Evolutionary conservation across 2,888 invertebrate species (phyloP).

Genomic region (Pimpla rufipes): DNA sequence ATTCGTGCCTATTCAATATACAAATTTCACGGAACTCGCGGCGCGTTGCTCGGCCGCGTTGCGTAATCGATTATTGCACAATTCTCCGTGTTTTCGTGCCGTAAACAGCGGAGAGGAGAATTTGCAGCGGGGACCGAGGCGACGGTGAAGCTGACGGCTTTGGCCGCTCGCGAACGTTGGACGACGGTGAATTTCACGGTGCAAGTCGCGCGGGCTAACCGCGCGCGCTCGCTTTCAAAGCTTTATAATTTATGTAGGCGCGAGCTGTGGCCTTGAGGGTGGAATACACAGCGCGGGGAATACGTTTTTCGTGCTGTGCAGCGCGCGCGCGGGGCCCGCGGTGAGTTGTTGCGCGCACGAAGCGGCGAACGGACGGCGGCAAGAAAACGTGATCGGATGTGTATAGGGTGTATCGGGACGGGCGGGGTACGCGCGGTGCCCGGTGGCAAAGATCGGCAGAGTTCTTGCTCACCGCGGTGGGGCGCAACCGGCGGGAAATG

Average conservation of each 20-base stretch:
- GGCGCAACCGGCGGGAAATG: slow-evolving; percentile 54
- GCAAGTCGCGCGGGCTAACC: neutral
- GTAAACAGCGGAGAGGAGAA: slow-evolving; percentile 29
- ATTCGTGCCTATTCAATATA: slow-evolving; percentile 24
- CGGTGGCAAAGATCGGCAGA: slow-evolving; percentile 21
- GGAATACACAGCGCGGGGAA: slow-evolving; percentile 18
- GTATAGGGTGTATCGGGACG: slow-evolving; percentile 39
- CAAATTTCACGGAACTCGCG: slow-evolving; percentile 22
- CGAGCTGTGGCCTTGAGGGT: slow-evolving; percentile 52
- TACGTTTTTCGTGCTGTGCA: slow-evolving; percentile 4
- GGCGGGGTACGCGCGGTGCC: slow-evolving; percentile 9
- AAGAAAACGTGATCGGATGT: slow-evolving; percentile 62
- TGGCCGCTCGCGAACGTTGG: neutral
- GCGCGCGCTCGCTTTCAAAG: slow-evolving; percentile 36
- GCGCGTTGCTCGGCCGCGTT: neutral
- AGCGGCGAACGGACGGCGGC: slow-evolving; percentile 53
- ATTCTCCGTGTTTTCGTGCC: slow-evolving; percentile 36
- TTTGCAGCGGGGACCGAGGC: neutral
- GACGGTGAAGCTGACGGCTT: slow-evolving; percentile 32
- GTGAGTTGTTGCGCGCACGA: slow-evolving; percentile 1
- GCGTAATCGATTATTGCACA: slow-evolving; percentile 42
- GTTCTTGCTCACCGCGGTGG: slow-evolving; percentile 44
- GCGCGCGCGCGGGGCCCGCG: too few relatives aligned
- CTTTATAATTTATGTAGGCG: slow-evolving; percentile 51
- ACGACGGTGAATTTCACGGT: slow-evolving; percentile 4